These are phyloP conservation scores for Acleris cristana DNA, from an alignment of 2,888 invertebrate species.

Conservation along the genomic window DNA sequence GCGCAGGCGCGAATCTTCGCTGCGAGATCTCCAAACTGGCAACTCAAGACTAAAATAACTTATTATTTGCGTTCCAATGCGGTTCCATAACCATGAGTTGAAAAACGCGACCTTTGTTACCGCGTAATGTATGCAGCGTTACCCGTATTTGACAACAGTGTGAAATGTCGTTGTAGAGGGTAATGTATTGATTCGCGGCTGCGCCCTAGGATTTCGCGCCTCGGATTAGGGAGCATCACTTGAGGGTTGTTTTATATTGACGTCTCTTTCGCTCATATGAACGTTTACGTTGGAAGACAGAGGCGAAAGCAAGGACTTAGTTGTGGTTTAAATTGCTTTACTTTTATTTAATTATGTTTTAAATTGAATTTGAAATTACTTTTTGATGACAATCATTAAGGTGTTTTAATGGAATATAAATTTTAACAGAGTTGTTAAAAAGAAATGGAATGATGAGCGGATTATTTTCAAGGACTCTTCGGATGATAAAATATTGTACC, in stretches of 20 bases:
- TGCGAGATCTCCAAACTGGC: conserved; percentile 51
- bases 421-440: neutral
- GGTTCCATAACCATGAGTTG: conserved; percentile 14
- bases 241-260: conserved; percentile 33
- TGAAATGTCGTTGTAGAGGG: conserved; percentile 39
- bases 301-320: conserved; percentile 1
- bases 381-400: conserved; percentile 5
- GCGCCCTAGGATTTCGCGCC: conserved; percentile 67
- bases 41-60: neutral
- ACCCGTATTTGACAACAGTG: neutral
- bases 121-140: conserved; percentile 5
- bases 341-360: conserved; percentile 18
- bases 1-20: conserved; percentile 71
- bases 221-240: conserved; percentile 41
- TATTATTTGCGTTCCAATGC: conserved; percentile 48
- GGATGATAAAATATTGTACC: no score
- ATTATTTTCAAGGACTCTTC: neutral
- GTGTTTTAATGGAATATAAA: neutral
- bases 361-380: conserved; percentile 25
- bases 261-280: conserved; percentile 36
- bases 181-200: conserved; percentile 76
- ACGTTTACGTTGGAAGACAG: neutral
- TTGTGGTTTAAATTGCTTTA: conserved; percentile 5
- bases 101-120: neutral
- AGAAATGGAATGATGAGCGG: neutral